Evolutionary conservation across 2,797 vertebrate species (phyloP).

Genomic region (Helicolenus hilgendorfi): DNA sequence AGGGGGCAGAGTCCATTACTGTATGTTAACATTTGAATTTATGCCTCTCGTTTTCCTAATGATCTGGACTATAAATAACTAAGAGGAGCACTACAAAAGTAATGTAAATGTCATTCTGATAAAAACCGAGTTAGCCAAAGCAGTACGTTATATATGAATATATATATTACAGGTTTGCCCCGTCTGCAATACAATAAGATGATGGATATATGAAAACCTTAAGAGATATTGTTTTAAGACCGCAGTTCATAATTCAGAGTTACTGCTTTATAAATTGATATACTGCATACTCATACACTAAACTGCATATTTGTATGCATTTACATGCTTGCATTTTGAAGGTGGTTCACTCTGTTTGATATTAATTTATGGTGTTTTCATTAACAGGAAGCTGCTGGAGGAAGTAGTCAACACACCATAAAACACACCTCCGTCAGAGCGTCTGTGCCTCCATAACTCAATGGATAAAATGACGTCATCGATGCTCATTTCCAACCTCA

Average conservation of each 20-base stretch:
- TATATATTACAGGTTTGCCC: neutral
- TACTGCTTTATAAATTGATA: neutral
- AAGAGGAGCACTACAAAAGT: neutral
- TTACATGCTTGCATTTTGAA: neutral
- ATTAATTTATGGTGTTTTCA: neutral
- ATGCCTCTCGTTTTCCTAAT: neutral
- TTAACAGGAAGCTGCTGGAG: conserved; percentile 39
- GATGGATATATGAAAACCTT: neutral
- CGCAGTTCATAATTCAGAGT: neutral
- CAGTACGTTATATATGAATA: neutral
- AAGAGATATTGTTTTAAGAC: neutral
- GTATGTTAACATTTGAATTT: neutral
- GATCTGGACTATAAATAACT: neutral
- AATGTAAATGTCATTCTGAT: neutral
- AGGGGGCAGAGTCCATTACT: neutral
- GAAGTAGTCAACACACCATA: neutral
- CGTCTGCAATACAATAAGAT: neutral
- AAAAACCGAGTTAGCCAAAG: neutral
- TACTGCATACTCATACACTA: neutral
- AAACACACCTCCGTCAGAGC: neutral
- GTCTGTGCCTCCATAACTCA: neutral
- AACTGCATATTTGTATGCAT: neutral
- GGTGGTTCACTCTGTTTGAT: neutral
- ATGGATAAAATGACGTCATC: conserved; percentile 42
- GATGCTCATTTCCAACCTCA: conserved; percentile 58